These are phyloP conservation scores for Equus przewalskii DNA, from an alignment of 2,113 vertebrate genomes.

Conservation along the genomic window DNA sequence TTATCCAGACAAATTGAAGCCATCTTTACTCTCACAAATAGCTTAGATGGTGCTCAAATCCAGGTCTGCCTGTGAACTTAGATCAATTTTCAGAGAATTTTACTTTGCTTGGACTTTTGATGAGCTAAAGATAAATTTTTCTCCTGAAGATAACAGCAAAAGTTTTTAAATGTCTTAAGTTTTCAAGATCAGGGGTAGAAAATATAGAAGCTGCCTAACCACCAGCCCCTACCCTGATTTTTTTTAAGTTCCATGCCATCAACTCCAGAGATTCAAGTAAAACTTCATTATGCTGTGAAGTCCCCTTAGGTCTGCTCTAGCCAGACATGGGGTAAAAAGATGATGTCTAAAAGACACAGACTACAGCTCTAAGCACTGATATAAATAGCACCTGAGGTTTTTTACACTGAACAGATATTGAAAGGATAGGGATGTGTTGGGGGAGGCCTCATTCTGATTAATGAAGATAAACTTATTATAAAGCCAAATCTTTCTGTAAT, in stretches of 20 bases:
- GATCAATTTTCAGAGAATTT: conserved; percentile 30
- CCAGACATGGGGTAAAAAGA: not conserved
- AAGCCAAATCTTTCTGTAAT: not conserved
- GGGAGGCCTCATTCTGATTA: not conserved
- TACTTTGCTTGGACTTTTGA: not conserved
- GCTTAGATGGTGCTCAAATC: not conserved
- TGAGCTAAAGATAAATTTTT: conserved; percentile 40
- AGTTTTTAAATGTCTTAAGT: not conserved
- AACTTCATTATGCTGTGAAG: not conserved
- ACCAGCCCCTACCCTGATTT: no score
- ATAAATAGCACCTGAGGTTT: not conserved
- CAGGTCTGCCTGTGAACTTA: not conserved
- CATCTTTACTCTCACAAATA: not conserved
- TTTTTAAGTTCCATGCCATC: not conserved
- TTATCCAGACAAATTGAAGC: not conserved
- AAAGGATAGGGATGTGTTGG: not conserved
- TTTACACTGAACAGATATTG: not conserved
- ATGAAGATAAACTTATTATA: not conserved
- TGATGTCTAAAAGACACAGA: not conserved
- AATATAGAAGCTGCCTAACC: conserved; percentile 7
- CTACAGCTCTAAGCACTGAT: not conserved
- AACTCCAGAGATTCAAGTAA: not conserved
- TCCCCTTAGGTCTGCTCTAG: not conserved
- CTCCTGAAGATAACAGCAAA: conserved; percentile 35
- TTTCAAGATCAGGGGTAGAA: conserved; percentile 3